Evolutionary conservation across 2,888 invertebrate species (phyloP), one percentile per base, ranked within the genome.

Genomic region (Diploptera punctata): DNA sequence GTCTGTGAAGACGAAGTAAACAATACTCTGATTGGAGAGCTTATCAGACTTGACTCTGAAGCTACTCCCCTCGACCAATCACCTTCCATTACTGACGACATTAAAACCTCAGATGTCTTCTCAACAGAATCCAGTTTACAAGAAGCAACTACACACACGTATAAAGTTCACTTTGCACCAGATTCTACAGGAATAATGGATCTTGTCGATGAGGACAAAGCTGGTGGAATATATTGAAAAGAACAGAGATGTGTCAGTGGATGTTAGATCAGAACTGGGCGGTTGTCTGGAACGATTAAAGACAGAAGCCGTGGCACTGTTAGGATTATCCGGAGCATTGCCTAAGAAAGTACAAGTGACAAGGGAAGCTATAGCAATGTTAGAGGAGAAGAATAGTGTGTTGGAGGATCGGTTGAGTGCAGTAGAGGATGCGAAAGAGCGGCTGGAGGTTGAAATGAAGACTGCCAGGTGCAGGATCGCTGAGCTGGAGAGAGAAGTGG

Each of bases 1-100:
- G 85, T 88, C 76, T 93, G 93, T 67, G 94, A 94, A 81, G 91
- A 92, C 80, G 93, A 93, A 81, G 84, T 94, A 47, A 93, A 93
- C 83, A 89, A 88, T 76, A 92, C 92, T 16, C 83, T 94, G 65
- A 87, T 92, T 0, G 89, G 89, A 49, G 65, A 65, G 21, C 19
- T 71, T 18, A 13, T 57, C 3, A 26, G 31, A 24, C 1, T 13
- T 29, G 57, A 57, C 4, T 9, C 26, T 29, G 57, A 5, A 57
- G 7, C 24, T 9, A 21, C 19, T 21, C 3, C 10, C 3, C 13
- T 21, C 3, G 52, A 29, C 31, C 57, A 57, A 29, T 3, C 26
- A 57, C 1, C 29, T 13, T 29, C 16, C n/a, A 24, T 29, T 29
- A 13, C 18, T 29, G 16, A 29, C n/a, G 31, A 29, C 29, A 29